Evolutionary conservation across 2,888 invertebrate species (phyloP), one percentile per base, ranked within the genome.

Genomic region (Balanococcus diminutus): DNA sequence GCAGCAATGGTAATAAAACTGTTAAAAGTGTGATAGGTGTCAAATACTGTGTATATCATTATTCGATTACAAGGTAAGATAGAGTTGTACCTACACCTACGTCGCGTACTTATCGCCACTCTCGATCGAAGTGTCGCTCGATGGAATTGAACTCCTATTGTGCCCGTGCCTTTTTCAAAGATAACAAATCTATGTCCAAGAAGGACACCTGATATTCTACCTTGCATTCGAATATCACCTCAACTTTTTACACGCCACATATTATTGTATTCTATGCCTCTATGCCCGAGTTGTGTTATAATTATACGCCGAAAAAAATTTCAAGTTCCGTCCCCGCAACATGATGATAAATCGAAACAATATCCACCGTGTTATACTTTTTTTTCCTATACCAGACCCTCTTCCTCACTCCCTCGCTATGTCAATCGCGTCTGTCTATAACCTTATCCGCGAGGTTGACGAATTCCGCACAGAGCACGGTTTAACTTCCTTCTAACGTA

Each of bases 51-150:
- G 82, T 82, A 82, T 82, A 56, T 46, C 82, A 56, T 82, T 82
- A 82, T 82, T 82, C 56, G 82, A 82, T 82, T 56, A 51, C 56
- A 56, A 82, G 56, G 56, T 31, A 46, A 46, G 82, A 82, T 82
- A 82, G 82, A 82, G 82, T 82, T 82, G 82, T 82, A 82, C 82
- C 32, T 82, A 82, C 82, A 82, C 82, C 82, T 56, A 82, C 82
- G 46, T 36, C 28, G 39, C 14, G 28, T 82, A 75, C 75, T 82
- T 82, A 82, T 82, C 82, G 46, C 32, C 25, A 31, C 56, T 82
- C 46, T 19, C 46, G 14, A 82, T 82, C 82, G 22, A 56, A 82
- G 56, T 56, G 82, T 82, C 82, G 82, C 56, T 82, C 51, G 51
- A 82, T 82, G 56, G 82, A 82, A 82, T 82, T 56, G 82, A 82